Evolutionary conservation across 1,140 invertebrate species (phyloP).

Genomic region (Parapsyche elsis): DNA sequence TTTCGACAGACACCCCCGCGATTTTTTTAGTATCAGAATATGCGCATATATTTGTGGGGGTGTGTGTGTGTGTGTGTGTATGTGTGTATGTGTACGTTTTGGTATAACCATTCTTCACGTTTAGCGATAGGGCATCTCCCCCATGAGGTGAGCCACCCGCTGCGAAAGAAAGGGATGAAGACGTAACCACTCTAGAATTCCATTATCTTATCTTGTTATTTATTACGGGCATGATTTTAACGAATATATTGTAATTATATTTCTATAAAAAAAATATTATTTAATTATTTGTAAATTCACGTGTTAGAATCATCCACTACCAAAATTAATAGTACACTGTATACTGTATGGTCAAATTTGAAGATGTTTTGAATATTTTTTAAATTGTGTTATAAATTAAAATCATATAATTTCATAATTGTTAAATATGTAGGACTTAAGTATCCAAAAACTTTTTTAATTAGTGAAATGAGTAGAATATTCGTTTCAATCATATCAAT

Average conservation of each 20-base stretch:
- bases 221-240: constrained; percentile 36
- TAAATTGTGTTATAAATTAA: too few species aligned
- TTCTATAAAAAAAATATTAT: not conserved
- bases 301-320: too few species aligned
- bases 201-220: constrained; percentile 46
- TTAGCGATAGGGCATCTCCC: constrained; percentile 19
- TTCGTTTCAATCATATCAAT: too few species aligned
- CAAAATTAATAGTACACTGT: too few species aligned
- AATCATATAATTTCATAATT: too few species aligned
- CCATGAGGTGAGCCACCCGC: constrained; percentile 38
- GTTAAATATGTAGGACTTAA: too few species aligned
- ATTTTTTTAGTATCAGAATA: constrained; percentile 4
- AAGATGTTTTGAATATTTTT: too few species aligned
- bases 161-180: constrained; percentile 47
- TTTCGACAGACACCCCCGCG: not conserved
- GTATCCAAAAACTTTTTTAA: too few species aligned
- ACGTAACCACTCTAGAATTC: constrained; percentile 45
- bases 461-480: too few species aligned
- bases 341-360: too few species aligned
- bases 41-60: not conserved
- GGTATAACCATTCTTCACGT: constrained; percentile 9
- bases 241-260: constrained; percentile 33
- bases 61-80: not conserved
- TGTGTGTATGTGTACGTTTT: not conserved
- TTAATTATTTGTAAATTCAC: too few species aligned